phyloP scores from a whole-genome alignment of 2,113 vertebrate species.

The Bos indicus region DNA sequence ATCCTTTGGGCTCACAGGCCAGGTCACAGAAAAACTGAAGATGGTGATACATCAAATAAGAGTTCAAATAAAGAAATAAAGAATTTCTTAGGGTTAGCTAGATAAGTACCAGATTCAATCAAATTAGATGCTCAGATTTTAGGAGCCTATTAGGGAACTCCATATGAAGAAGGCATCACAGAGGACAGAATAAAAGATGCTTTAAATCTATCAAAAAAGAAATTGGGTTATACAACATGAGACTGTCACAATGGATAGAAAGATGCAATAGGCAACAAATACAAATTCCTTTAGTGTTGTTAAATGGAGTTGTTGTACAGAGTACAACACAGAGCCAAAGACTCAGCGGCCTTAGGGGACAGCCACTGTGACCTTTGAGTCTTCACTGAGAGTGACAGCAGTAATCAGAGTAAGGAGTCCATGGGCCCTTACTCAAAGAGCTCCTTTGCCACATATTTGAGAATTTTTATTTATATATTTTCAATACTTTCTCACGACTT shows the following conservation, averaged over 20 bases:
- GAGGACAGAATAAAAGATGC: neutral
- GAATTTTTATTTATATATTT: neutral
- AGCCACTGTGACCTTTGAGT: neutral
- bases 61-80: neutral
- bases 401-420: neutral
- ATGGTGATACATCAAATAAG: neutral
- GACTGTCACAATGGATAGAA: neutral
- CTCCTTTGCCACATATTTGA: neutral
- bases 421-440: neutral
- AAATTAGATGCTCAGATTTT: neutral
- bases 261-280: neutral
- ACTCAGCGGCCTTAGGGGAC: neutral
- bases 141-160: neutral
- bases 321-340: neutral
- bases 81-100: neutral
- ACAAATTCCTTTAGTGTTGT: neutral
- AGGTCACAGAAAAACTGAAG: neutral
- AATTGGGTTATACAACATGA: neutral
- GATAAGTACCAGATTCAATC: neutral
- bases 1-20: neutral
- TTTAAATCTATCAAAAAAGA: neutral
- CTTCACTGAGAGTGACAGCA: neutral
- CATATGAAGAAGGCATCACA: neutral
- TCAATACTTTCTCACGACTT: neutral
- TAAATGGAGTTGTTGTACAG: neutral